Evolutionary conservation across 2,113 vertebrate genomes (phyloP).

Genomic region (Sturnira hondurensis): DNA sequence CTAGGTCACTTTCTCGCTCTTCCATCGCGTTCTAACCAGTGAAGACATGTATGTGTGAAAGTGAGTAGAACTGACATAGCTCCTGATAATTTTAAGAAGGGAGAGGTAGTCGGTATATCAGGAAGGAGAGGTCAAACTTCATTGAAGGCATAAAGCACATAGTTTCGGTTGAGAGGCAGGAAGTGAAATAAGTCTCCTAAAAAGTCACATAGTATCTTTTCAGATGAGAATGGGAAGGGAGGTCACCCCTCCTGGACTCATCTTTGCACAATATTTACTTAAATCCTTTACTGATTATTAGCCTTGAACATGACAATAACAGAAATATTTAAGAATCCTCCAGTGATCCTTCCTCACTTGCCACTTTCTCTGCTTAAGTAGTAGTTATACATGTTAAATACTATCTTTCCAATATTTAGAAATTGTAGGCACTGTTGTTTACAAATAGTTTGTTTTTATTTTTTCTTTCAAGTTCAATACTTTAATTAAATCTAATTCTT

Average conservation of each 20-base stretch:
- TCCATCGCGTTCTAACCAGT: background rate
- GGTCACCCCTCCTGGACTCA: background rate
- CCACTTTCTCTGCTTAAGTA: background rate
- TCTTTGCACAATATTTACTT: constrained; percentile 14
- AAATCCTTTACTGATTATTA: background rate
- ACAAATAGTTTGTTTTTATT: background rate
- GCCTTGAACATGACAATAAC: background rate
- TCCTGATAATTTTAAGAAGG: constrained; percentile 4
- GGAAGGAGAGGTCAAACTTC: background rate
- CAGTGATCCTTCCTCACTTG: background rate
- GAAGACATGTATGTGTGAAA: background rate
- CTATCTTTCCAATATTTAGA: background rate
- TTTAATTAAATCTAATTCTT: background rate
- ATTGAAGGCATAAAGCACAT: background rate
- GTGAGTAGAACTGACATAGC: background rate
- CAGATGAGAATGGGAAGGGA: background rate
- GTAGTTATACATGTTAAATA: background rate
- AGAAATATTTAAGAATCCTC: background rate
- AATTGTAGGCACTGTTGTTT: background rate
- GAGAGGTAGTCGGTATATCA: background rate
- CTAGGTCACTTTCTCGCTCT: background rate
- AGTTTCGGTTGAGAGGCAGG: background rate
- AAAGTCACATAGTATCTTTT: background rate
- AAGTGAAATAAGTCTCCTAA: background rate
- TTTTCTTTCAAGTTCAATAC: background rate